Evolutionary conservation across 2,888 invertebrate genomes (phyloP).

Genomic region (Aleiodes testaceus): DNA sequence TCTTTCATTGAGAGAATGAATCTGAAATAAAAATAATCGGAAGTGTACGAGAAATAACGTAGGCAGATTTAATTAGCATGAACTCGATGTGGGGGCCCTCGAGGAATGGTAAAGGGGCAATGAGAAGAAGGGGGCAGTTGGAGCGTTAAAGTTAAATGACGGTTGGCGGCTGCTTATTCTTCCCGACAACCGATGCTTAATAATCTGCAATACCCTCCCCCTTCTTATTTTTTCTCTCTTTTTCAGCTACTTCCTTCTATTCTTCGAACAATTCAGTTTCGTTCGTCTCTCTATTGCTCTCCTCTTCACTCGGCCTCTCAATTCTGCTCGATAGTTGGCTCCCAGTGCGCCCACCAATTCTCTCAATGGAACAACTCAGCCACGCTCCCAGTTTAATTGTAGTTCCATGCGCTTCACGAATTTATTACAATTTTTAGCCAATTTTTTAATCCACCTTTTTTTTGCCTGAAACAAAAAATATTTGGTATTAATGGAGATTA

Average conservation of each 20-base stretch:
- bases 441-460: constrained; percentile 22
- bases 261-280: constrained; percentile 37
- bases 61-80: constrained; percentile 71
- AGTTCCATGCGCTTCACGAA: constrained; percentile 59
- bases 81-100: constrained; percentile 58
- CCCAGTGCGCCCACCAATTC: constrained; percentile 53
- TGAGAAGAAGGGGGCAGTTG: constrained; percentile 59
- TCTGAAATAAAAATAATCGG: neutral
- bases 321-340: constrained; percentile 69
- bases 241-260: neutral
- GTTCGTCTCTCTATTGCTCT: constrained; percentile 27
- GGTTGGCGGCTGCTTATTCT: constrained; percentile 73
- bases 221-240: constrained; percentile 32
- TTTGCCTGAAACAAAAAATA: no score
- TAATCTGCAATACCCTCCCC: constrained; percentile 69
- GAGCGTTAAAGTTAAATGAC: constrained; percentile 73
- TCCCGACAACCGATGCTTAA: constrained; percentile 73
- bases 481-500: no score
- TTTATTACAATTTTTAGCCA: constrained; percentile 35
- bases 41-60: constrained; percentile 40
- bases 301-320: constrained; percentile 56
- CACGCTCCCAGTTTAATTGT: constrained; percentile 70
- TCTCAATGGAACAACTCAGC: constrained; percentile 71
- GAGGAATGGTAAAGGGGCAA: constrained; percentile 53
- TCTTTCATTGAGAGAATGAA: neutral